Conservation (phyloP, 2,797 vertebrate genomes). For the Rhyacichthys aspro region DNA sequence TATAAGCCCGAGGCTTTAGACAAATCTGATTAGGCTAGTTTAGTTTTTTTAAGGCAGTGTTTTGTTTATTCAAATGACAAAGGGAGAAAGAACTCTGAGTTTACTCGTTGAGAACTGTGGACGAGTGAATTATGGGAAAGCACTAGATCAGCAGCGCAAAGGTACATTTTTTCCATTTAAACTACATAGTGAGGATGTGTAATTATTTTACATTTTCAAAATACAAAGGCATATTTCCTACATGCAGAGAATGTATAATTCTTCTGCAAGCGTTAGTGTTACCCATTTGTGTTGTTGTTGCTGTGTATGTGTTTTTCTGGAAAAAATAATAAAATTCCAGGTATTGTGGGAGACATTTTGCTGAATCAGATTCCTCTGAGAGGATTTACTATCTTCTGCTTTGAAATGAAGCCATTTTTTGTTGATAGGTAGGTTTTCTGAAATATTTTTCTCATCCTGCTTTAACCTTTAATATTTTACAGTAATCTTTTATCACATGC, state of each 20-base stretch:
- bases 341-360: conserved; percentile 88
- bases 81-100: conserved; percentile 84
- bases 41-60: not conserved
- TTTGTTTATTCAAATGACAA: conserved; percentile 23
- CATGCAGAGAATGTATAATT: too few species aligned
- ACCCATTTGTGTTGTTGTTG: too few species aligned
- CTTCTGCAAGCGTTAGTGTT: too few species aligned
- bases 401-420: conserved; percentile 89
- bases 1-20: not conserved
- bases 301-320: too few species aligned
- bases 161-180: conserved; percentile 65
- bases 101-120: conserved; percentile 93
- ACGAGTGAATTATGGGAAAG: conserved; percentile 90
- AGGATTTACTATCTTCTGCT: conserved; percentile 88
- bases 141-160: conserved; percentile 88
- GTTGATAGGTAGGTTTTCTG: conserved; percentile 82
- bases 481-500: not conserved
- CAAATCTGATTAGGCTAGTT: not conserved
- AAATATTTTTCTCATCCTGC: not conserved
- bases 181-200: too few species aligned
- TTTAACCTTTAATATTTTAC: not conserved
- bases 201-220: too few species aligned
- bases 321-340: conserved; percentile 62
- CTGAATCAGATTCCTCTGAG: conserved; percentile 85
- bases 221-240: too few species aligned